Base-by-base conservation (phyloP, 2,888 invertebrate genomes). In the Ashinkailepas kermadecensis region DNA sequence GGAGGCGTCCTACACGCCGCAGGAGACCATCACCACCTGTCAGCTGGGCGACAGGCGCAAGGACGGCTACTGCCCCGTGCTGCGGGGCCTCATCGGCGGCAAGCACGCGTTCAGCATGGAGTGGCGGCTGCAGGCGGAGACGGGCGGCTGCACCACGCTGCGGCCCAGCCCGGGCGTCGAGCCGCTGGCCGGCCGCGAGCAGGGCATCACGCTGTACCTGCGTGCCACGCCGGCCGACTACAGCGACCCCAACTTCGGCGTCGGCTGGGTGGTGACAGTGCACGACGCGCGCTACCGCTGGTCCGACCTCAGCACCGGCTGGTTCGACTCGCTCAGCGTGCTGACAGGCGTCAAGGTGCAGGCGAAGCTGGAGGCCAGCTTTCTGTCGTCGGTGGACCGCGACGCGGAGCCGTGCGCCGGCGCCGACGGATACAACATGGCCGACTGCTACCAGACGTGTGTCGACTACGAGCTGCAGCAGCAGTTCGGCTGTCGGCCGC, bases 331-430 rank as follows among this genome's bases (percentile, higher is more conserved):
- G 1, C 54, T 74, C 56, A 74, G 54, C 74, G 54, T 74, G 74
- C 74, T 56, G 10, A 21, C 21, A 21, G 74, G 74, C 56, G 74
- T 56, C 18, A 54, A 54, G 54, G 74, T 74, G 74, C 74, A 56
- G 74, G 74, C 74, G 11, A 74, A 74, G 74, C 74, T 74, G 74
- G 74, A 74, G 74, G 54, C 54, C 18, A 74, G 74, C 74, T 74
- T 56, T 56, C 54, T 54, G 54, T 74, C 74, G 21, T 18, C 74
- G 54, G 74, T 74, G 56, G 54, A 74, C 54, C 74, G 21, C 18
- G 18, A 9, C 54, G 56, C 18, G 21, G 74, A 13, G 15, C 15
- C 54, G 18, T 74, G 74, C 74, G 74, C 74, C 56, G 21, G 13
- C 56, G 74, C 54, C 56, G 15, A 18, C 4, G 74, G 21, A 21